Conservation (phyloP, 2,888 invertebrate genomes). For the Orchestes rusci region DNA sequence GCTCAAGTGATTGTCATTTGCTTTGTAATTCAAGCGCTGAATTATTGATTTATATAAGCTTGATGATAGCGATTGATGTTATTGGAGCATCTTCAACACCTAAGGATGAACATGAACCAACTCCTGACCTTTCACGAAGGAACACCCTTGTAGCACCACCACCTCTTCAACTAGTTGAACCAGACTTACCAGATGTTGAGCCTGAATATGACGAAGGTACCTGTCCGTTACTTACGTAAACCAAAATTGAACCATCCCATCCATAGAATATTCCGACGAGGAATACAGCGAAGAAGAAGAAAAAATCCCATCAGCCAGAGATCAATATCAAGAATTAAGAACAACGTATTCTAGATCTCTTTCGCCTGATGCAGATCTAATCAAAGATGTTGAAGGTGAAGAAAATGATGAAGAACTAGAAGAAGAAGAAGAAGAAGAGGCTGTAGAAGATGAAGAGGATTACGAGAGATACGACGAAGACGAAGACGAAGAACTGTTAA, state of each 20-base stretch:
- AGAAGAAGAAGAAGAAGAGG: slow-evolving; percentile 40
- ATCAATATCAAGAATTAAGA: slow-evolving; percentile 39
- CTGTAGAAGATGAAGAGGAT: slow-evolving; percentile 44
- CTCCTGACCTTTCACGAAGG: slow-evolving; percentile 42
- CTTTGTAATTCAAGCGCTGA: slow-evolving; percentile 21
- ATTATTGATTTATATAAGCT: slow-evolving; percentile 8
- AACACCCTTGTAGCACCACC: slow-evolving; percentile 46
- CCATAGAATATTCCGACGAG: slow-evolving; percentile 38
- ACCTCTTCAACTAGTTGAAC: slow-evolving; percentile 38
- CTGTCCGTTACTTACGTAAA: too few species aligned
- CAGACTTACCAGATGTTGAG: slow-evolving; percentile 34
- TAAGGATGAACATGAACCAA: slow-evolving; percentile 24
- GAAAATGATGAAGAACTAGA: slow-evolving; percentile 42
- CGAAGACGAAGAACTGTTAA: slow-evolving; percentile 63
- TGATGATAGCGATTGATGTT: too few species aligned
- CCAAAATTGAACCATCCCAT: too few species aligned
- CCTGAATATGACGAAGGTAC: slow-evolving; percentile 39
- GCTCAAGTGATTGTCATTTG: slow-evolving; percentile 13
- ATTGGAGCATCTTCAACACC: too few species aligned
- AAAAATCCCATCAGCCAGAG: slow-evolving; percentile 32
- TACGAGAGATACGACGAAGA: slow-evolving; percentile 49
- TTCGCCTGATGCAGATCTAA: slow-evolving; percentile 36
- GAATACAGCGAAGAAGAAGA: slow-evolving; percentile 37
- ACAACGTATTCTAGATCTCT: slow-evolving; percentile 38
- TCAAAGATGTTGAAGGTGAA: slow-evolving; percentile 39